phyloP scores from a whole-genome alignment of 2,888 invertebrate species.

The Ecliptopera silaceata region DNA sequence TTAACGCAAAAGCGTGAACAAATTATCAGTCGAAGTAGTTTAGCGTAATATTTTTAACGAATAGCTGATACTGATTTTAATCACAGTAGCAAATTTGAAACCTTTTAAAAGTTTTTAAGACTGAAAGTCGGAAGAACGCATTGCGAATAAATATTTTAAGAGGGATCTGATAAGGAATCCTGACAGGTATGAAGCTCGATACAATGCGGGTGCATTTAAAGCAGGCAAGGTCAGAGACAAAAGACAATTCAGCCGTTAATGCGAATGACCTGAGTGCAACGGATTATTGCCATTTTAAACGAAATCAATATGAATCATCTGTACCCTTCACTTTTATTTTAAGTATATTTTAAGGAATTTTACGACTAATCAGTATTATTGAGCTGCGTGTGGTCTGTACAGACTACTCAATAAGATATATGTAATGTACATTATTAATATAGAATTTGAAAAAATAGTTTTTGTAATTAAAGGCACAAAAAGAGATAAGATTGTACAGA shows the following conservation, averaged over 20 bases:
- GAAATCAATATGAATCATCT: conserved; percentile 34
- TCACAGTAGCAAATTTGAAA: not conserved
- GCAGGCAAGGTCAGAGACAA: conserved; percentile 44
- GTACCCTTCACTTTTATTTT: conserved; percentile 20
- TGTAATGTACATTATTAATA: too few species aligned
- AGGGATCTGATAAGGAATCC: conserved; percentile 15
- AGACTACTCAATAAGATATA: too few species aligned
- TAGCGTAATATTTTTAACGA: too few species aligned
- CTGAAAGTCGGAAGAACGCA: too few species aligned
- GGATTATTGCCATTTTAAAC: conserved; percentile 25
- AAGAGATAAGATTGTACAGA: too few species aligned
- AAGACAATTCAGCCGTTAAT: conserved; percentile 46
- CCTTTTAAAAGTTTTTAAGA: not conserved
- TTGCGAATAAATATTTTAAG: conserved; percentile 2
- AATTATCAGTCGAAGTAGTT: too few species aligned
- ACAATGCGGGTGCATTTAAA: conserved; percentile 23
- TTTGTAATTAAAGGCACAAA: too few species aligned
- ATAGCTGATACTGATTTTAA: not conserved
- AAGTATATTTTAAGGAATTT: not conserved
- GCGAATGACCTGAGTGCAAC: conserved; percentile 48
- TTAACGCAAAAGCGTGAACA: too few species aligned
- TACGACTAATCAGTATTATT: too few species aligned
- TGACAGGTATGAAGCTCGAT: conserved; percentile 22
- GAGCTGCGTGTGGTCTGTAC: too few species aligned
- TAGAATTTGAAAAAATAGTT: too few species aligned